Evolutionary conservation across 92 coral and sea anemone species (phyloP).

Genomic region (Blastomussa wellsi): DNA sequence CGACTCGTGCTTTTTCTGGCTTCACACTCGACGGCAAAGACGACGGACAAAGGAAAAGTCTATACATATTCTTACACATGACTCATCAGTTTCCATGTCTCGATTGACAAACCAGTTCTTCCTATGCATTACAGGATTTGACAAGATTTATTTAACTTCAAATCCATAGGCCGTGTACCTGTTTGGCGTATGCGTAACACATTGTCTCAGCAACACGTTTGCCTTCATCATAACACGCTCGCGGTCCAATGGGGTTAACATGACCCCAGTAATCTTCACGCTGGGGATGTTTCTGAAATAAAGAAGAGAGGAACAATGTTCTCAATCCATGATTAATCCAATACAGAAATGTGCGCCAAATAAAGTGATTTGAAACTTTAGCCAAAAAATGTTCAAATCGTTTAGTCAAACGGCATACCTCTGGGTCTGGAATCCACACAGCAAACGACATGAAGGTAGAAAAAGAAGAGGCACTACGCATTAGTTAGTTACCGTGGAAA

Average conservation of each 20-base stretch:
- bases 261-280: slow-evolving; percentile 98
- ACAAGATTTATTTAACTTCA: too few species aligned
- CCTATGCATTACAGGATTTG: too few species aligned
- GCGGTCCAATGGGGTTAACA: slow-evolving; percentile 95
- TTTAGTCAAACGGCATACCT: slow-evolving; percentile 44
- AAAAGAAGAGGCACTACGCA: not conserved
- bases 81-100: too few species aligned
- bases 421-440: slow-evolving; percentile 64
- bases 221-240: slow-evolving; percentile 98
- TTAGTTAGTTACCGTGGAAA: not conserved
- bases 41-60: too few species aligned
- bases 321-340: not conserved
- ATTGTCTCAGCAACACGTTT: slow-evolving; percentile 98
- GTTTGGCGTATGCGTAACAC: slow-evolving; percentile 98
- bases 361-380: not conserved
- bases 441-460: slow-evolving; percentile 13
- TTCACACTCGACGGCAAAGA: too few species aligned
- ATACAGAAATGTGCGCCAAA: not conserved
- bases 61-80: too few species aligned
- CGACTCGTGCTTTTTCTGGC: too few species aligned
- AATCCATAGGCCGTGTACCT: too few species aligned
- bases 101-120: not conserved
- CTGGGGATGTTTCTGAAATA: slow-evolving; percentile 86
- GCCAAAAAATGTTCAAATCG: not conserved
- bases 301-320: not conserved